A percentile compares a stretch with the other conserved stretches of the same genome.
Conservation (phyloP, 2,888 invertebrate species). For the Noctua janthe region DNA sequence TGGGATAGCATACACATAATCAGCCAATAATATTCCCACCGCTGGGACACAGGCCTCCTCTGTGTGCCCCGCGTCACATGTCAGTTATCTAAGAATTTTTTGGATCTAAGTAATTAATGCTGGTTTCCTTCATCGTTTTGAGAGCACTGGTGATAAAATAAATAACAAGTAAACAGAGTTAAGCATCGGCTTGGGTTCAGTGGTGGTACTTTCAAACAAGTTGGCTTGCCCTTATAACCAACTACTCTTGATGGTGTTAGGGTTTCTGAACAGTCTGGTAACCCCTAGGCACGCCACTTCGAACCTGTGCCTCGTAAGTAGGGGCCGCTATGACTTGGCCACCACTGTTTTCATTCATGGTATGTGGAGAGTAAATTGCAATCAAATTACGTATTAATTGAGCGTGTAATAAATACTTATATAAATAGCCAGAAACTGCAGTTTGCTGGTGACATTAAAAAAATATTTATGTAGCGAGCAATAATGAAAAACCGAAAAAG, state of each 20-base stretch:
- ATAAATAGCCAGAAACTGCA: background rate
- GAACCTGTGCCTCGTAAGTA: background rate
- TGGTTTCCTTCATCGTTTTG: background rate
- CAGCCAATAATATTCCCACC: background rate
- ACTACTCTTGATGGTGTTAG: too few relatives aligned
- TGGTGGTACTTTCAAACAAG: too few relatives aligned
- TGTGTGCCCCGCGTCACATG: background rate
- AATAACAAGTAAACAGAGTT: background rate
- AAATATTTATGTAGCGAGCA: background rate
- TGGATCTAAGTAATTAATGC: background rate
- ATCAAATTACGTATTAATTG: background rate
- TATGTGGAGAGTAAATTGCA: background rate
- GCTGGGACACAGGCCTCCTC: background rate
- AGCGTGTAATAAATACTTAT: background rate
- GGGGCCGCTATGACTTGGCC: background rate
- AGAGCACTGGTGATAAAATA: background rate
- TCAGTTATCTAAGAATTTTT: accelerated
- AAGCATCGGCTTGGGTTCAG: background rate
- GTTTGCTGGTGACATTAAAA: background rate
- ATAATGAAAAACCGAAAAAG: background rate
- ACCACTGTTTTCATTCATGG: background rate
- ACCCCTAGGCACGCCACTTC: too few relatives aligned
- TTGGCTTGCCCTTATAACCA: too few relatives aligned
- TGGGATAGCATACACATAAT: background rate
- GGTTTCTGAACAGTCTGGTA: too few relatives aligned